A percentile compares a stretch with the other conserved stretches of the same genome.
Conservation (phyloP, 1,140 invertebrate genomes). For the Bombus picipes region DNA sequence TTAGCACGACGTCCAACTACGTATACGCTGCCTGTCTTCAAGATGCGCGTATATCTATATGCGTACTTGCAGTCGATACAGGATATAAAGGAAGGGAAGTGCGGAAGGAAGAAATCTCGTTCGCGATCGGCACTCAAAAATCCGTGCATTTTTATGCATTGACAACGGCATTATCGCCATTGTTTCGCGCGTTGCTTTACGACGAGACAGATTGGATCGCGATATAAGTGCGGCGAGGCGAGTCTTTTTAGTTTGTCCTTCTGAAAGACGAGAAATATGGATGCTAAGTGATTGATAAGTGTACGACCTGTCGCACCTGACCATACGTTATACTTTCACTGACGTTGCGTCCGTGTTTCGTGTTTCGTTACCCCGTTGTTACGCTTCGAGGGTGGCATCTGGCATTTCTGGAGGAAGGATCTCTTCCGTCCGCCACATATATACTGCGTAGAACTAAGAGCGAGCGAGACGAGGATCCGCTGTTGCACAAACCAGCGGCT, state of each 20-base stretch:
- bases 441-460: background rate
- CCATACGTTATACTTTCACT: constrained; percentile 65
- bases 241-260: constrained; percentile 40
- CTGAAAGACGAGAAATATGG: constrained; percentile 55
- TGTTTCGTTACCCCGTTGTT: constrained; percentile 29
- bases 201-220: constrained; percentile 65
- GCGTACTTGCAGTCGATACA: background rate
- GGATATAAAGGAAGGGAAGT: background rate
- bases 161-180: constrained; percentile 32
- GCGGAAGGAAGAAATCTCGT: constrained; percentile 8
- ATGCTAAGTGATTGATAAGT: constrained; percentile 75
- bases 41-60: background rate
- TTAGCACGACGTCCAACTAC: background rate
- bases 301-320: constrained; percentile 60
- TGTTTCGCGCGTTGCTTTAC: constrained; percentile 46
- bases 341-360: constrained; percentile 19
- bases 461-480: constrained; percentile 3
- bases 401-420: constrained; percentile 35
- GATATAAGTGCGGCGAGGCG: constrained; percentile 57
- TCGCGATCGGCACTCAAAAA: background rate
- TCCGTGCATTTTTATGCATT: constrained; percentile 16
- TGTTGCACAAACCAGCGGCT: constrained; percentile 35
- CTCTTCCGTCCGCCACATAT: constrained; percentile 5
- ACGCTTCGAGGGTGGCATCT: constrained; percentile 25
- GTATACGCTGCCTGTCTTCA: background rate